Evolutionary conservation across 2,797 vertebrate species (phyloP).

Genomic region (Neosilurus hyrtlii): DNA sequence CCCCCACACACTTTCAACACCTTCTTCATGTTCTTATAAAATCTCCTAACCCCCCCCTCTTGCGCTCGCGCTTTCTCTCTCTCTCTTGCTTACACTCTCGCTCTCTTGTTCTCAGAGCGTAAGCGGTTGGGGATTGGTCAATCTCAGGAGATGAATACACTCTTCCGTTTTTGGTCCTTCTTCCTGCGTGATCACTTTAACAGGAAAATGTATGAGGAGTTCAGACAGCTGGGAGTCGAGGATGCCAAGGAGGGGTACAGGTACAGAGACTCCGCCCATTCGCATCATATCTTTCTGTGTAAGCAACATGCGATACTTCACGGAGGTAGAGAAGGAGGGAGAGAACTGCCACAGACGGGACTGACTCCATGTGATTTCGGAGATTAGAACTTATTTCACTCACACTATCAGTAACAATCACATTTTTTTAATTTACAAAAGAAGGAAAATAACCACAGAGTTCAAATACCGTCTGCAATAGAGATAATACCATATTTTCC

Average conservation of each 20-base stretch:
- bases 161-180: slow-evolving; percentile 99
- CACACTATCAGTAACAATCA: too few relatives aligned
- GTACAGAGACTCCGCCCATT: slow-evolving; percentile 60
- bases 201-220: slow-evolving; percentile 98
- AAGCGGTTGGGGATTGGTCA: slow-evolving; percentile 97
- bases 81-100: not conserved
- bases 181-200: slow-evolving; percentile 98
- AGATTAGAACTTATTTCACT: too few relatives aligned
- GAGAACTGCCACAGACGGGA: too few relatives aligned
- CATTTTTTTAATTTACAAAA: too few relatives aligned
- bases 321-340: too few relatives aligned
- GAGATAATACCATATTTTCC: too few relatives aligned
- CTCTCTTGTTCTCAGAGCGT: slow-evolving; percentile 76
- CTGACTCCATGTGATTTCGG: too few relatives aligned
- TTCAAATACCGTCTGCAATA: too few relatives aligned
- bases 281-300: too few relatives aligned
- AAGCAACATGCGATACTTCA: too few relatives aligned
- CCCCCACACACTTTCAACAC: not conserved
- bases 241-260: slow-evolving; percentile 97
- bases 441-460: too few relatives aligned
- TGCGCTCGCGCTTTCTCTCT: not conserved
- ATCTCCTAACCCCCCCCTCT: not conserved
- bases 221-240: slow-evolving; percentile 92
- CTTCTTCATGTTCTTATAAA: not conserved
- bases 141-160: slow-evolving; percentile 99